Conservation (phyloP, 2,797 vertebrate genomes). For the Artibeus jamaicensis region DNA sequence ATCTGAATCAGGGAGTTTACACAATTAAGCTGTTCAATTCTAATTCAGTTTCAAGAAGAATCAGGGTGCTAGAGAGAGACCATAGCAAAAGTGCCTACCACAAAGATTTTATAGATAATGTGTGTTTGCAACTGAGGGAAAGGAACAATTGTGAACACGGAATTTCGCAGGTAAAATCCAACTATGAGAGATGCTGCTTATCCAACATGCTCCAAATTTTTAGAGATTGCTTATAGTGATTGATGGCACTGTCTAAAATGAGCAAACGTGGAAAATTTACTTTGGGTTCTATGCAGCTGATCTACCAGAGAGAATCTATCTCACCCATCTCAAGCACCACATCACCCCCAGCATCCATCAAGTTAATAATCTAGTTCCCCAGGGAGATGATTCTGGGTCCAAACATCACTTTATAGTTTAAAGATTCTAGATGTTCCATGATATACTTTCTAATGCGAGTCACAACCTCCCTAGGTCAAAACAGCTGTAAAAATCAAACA, state of each 20-base stretch:
- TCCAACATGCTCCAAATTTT: accelerated
- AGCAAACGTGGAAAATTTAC: too few relatives aligned
- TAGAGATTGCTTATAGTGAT: not conserved
- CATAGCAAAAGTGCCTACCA: not conserved
- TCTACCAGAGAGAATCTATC: too few relatives aligned
- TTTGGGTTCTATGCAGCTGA: not conserved
- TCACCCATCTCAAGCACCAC: not conserved
- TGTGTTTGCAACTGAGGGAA: not conserved
- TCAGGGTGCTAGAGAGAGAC: not conserved
- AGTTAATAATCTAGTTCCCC: not conserved
- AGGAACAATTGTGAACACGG: accelerated
- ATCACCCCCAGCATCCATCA: not conserved
- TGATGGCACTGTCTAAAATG: too few relatives aligned
- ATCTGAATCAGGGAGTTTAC: not conserved
- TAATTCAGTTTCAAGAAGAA: not conserved
- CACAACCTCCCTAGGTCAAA: not conserved
- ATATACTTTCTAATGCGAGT: not conserved
- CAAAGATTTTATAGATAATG: too few relatives aligned
- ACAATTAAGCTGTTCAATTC: not conserved
- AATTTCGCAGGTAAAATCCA: not conserved
- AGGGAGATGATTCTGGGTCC: not conserved
- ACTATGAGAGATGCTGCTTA: not conserved
- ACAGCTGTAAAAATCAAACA: not conserved
- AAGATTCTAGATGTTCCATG: not conserved
- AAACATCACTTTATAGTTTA: not conserved